Evolutionary conservation across 1,140 invertebrate genomes (phyloP).

Genomic region (Aplysia californica): DNA sequence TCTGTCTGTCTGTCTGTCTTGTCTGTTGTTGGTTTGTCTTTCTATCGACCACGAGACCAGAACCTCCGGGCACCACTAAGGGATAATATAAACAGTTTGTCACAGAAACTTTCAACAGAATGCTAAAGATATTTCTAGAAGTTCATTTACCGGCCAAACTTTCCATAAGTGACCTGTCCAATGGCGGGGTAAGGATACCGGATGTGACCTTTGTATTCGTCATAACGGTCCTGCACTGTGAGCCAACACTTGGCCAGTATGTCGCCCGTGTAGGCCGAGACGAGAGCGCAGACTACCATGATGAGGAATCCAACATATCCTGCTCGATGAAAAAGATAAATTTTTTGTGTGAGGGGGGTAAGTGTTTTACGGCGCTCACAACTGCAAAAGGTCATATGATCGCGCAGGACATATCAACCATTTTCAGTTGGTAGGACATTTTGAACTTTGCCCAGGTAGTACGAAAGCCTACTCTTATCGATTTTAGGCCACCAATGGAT

Average conservation of each 20-base stretch:
- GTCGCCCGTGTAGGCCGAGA: slow-evolving; percentile 72
- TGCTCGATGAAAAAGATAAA: slow-evolving; percentile 57
- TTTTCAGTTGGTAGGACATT: no score
- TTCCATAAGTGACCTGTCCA: slow-evolving; percentile 73
- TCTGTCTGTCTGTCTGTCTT: no score
- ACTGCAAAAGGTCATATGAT: background rate
- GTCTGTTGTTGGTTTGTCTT: no score
- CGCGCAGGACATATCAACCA: background rate
- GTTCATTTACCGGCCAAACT: slow-evolving; percentile 72
- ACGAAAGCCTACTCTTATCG: background rate
- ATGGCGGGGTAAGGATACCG: slow-evolving; percentile 79
- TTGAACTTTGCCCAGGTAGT: no score
- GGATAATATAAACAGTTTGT: no score
- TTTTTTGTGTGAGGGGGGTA: no score
- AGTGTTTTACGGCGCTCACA: background rate
- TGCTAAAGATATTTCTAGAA: no score
- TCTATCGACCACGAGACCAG: no score
- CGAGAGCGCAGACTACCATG: slow-evolving; percentile 72
- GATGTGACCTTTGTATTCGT: slow-evolving; percentile 72
- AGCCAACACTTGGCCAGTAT: slow-evolving; percentile 77
- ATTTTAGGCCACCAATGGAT: background rate
- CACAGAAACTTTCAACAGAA: no score
- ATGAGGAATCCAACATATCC: slow-evolving; percentile 76
- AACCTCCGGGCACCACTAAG: no score
- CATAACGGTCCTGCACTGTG: slow-evolving; percentile 77